Conservation (phyloP, 2,113 vertebrate species). For the Lophius piscatorius region DNA sequence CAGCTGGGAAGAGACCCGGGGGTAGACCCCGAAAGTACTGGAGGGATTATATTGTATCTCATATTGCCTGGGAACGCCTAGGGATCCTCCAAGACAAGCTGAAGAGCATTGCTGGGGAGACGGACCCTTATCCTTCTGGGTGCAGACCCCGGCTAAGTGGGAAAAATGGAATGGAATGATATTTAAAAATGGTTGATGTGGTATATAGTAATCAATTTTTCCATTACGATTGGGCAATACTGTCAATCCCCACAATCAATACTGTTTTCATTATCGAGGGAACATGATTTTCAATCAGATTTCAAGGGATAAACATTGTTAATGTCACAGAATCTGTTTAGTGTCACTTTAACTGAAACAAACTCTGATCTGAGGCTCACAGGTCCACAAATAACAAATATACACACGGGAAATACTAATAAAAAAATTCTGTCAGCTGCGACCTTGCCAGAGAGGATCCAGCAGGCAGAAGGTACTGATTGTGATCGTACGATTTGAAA, state of each 20-base stretch:
- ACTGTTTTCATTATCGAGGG: neutral
- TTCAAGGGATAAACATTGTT: neutral
- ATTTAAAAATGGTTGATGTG: neutral
- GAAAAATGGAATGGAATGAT: too few relatives aligned
- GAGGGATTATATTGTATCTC: too few relatives aligned
- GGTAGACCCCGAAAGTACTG: too few relatives aligned
- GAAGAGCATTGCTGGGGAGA: too few relatives aligned
- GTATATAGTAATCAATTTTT: neutral
- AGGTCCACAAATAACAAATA: too few relatives aligned
- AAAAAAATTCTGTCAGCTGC: slow-evolving; percentile 25
- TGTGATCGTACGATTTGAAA: slow-evolving; percentile 11
- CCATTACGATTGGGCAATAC: neutral
- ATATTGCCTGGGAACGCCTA: too few relatives aligned
- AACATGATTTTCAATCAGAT: neutral
- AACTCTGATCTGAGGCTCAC: neutral
- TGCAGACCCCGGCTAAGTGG: too few relatives aligned
- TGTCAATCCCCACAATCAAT: neutral
- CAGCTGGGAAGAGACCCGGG: too few relatives aligned
- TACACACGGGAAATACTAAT: slow-evolving; percentile 6
- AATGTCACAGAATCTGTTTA: neutral
- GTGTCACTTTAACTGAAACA: neutral
- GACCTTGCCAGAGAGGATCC: slow-evolving; percentile 28
- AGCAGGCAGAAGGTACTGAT: too few relatives aligned
- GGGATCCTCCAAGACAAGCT: too few relatives aligned
- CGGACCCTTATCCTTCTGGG: too few relatives aligned